Evolutionary conservation across 1,140 invertebrate genomes (phyloP).

Genomic region (Halesus radiatus): DNA sequence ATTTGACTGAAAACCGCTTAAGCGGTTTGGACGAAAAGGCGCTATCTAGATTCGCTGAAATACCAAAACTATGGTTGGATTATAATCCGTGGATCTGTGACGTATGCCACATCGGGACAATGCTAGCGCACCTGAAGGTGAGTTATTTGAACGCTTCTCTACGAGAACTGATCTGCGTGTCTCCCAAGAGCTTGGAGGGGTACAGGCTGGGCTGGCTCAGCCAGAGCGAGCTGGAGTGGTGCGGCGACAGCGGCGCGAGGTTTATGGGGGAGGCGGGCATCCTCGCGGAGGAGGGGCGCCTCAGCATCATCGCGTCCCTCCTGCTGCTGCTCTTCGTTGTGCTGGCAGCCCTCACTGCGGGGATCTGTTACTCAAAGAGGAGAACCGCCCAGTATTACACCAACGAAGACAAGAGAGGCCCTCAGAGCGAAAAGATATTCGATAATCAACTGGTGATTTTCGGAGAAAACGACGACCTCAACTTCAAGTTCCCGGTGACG

Average conservation of each 20-base stretch:
- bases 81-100: conserved; percentile 80
- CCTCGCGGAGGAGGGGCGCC: conserved; percentile 68
- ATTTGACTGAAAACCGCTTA: conserved; percentile 76
- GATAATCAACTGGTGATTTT: conserved; percentile 64
- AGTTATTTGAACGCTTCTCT: conserved; percentile 70
- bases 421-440: conserved; percentile 67
- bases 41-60: conserved; percentile 70
- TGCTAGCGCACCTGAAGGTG: conserved; percentile 69
- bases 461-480: conserved; percentile 62
- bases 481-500: conserved; percentile 63
- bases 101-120: conserved; percentile 73
- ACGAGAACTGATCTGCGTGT: conserved; percentile 68
- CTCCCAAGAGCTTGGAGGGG: conserved; percentile 69
- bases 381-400: conserved; percentile 82
- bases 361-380: conserved; percentile 72
- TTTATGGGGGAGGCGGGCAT: conserved; percentile 59
- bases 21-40: conserved; percentile 72
- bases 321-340: conserved; percentile 70
- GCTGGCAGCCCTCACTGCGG: conserved; percentile 68
- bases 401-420: conserved; percentile 75
- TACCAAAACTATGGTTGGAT: conserved; percentile 70
- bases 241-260: conserved; percentile 60
- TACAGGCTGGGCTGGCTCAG: conserved; percentile 67
- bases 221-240: conserved; percentile 69
- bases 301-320: conserved; percentile 73